A percentile compares a stretch with the other conserved stretches of the same genome.
phyloP scores from a whole-genome alignment of 2,888 invertebrate species.

The Chymomyza fuscimana region DNA sequence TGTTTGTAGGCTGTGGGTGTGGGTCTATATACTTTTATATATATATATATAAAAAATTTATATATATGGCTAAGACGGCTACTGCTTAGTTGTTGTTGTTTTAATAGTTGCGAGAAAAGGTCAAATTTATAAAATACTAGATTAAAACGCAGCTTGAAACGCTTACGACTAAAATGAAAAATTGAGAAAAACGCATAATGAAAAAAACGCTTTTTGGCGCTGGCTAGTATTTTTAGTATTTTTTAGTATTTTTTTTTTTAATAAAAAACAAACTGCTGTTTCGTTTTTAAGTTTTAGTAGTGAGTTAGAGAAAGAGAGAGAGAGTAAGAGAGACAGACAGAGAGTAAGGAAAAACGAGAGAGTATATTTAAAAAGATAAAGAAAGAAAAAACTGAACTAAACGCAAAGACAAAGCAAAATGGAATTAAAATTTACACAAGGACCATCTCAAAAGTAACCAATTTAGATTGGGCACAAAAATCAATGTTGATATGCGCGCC shows the following conservation, averaged over 20 bases:
- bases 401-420: slow-evolving; percentile 23
- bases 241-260: not conserved
- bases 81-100: slow-evolving; percentile 38
- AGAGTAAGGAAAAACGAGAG: not conserved
- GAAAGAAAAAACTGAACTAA: slow-evolving; percentile 15
- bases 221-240: not conserved
- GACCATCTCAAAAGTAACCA: slow-evolving; percentile 97
- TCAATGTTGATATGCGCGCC: not conserved
- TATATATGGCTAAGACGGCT: slow-evolving; percentile 18
- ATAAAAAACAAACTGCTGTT: not conserved
- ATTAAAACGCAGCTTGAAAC: slow-evolving; percentile 16
- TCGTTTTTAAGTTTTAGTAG: not conserved
- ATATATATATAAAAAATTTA: slow-evolving; percentile 27
- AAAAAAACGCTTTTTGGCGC: slow-evolving; percentile 18
- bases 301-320: slow-evolving; percentile 8
- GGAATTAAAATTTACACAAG: slow-evolving; percentile 82
- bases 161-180: slow-evolving; percentile 13
- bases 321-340: slow-evolving; percentile 18
- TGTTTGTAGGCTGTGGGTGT: slow-evolving; percentile 28
- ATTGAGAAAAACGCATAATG: slow-evolving; percentile 21
- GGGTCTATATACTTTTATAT: slow-evolving; percentile 22
- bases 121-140: slow-evolving; percentile 21
- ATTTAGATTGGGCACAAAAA: slow-evolving; percentile 78
- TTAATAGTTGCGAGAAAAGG: slow-evolving; percentile 41
- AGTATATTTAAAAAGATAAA: slow-evolving; percentile 19